Conservation (phyloP, 2,113 vertebrate species). For the Eonycteris spelaea region DNA sequence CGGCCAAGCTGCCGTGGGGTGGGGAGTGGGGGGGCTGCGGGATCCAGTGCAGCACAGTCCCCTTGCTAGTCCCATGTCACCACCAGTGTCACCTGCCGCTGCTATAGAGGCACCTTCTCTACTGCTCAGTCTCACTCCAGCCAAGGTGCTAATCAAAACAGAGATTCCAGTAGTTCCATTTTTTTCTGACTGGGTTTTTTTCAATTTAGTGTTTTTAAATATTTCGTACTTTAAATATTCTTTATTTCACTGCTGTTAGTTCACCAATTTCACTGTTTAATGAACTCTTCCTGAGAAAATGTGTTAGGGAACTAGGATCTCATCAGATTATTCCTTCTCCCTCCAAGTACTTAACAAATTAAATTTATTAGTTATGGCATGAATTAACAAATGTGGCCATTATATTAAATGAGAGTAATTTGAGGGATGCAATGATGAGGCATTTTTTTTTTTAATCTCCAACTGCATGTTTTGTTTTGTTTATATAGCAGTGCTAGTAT, state of each 20-base stretch:
- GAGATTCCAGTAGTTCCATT: neutral
- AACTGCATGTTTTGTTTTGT: no score
- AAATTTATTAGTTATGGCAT: neutral
- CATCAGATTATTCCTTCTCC: neutral
- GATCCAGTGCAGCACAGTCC: neutral
- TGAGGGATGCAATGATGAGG: neutral
- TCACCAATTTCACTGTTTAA: neutral
- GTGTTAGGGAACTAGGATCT: neutral
- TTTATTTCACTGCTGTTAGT: neutral
- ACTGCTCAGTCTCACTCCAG: neutral
- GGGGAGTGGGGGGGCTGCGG: fast-evolving
- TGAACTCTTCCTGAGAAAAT: neutral
- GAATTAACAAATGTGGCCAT: neutral
- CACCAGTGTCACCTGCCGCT: no score
- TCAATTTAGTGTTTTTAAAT: neutral
- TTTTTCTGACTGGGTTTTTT: neutral
- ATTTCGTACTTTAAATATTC: neutral
- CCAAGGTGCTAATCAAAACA: neutral
- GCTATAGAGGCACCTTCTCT: neutral
- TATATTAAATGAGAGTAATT: neutral
- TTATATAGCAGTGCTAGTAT: neutral
- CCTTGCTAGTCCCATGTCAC: neutral
- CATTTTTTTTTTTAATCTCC: neutral
- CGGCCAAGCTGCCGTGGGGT: no score
- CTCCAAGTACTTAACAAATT: neutral